A percentile compares a stretch with the other conserved stretches of the same genome.
phyloP scores from a whole-genome alignment of 2,797 vertebrate species.

The Dermochelys coriacea region DNA sequence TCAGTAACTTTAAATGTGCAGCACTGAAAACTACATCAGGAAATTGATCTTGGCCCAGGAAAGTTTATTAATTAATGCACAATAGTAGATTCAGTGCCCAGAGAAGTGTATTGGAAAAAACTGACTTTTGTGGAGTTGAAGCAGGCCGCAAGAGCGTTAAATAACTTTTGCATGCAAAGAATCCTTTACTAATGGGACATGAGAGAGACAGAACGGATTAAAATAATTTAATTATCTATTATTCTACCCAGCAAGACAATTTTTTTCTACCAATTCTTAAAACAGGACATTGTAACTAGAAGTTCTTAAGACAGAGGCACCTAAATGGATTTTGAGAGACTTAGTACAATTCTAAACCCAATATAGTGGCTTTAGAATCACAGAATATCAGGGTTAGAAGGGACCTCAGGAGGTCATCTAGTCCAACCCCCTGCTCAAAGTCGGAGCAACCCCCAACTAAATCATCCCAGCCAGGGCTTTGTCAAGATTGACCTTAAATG shows the following conservation, averaged over 20 bases:
- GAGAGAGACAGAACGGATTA: neutral
- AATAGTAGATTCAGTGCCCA: neutral
- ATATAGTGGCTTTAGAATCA: neutral
- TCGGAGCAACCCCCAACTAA: too few relatives aligned
- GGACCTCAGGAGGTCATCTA: too few relatives aligned
- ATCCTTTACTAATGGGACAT: neutral
- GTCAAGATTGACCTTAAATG: too few relatives aligned
- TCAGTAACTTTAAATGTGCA: neutral
- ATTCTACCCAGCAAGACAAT: neutral
- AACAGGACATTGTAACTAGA: neutral
- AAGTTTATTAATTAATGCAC: neutral
- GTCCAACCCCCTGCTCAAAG: too few relatives aligned
- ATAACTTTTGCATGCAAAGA: neutral
- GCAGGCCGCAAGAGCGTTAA: neutral
- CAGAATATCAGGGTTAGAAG: too few relatives aligned
- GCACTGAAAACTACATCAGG: neutral
- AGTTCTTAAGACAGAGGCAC: neutral
- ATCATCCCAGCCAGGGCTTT: too few relatives aligned
- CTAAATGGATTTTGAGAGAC: neutral
- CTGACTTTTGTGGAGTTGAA: neutral
- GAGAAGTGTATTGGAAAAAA: neutral
- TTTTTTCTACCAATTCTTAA: neutral
- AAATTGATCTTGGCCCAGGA: neutral
- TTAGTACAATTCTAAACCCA: neutral
- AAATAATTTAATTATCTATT: neutral